Percentiles rank a stretch among this genome's conserved stretches.
These are phyloP conservation scores for Cairina moschata DNA, from an alignment of 2,113 vertebrate species.

Conservation along the genomic window DNA sequence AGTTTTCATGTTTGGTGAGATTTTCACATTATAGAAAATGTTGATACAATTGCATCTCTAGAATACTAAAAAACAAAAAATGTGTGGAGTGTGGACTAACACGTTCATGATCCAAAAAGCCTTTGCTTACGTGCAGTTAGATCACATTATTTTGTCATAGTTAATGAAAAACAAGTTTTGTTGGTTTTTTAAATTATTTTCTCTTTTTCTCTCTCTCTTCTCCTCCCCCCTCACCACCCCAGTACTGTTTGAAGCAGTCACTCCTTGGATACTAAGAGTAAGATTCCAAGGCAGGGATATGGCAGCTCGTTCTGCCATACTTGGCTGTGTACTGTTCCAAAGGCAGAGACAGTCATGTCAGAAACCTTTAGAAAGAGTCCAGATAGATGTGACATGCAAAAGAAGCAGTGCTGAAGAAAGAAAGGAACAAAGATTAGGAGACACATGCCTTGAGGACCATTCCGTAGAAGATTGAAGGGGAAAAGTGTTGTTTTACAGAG, in stretches of 20 bases:
- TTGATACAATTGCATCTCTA: neutral
- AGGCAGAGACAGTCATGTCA: neutral
- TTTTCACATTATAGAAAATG: rapidly evolving
- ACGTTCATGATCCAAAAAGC: neutral
- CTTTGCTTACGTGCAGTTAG: neutral
- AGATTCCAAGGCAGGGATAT: neutral
- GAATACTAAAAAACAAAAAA: rapidly evolving
- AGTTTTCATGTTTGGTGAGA: neutral
- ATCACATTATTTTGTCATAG: neutral
- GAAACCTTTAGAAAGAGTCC: neutral
- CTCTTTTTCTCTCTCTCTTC: neutral
- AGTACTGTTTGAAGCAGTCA: neutral
- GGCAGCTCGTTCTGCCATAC: neutral
- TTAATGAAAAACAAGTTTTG: neutral
- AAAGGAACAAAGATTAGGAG: neutral
- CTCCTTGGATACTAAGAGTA: neutral
- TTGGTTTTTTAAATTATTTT: neutral
- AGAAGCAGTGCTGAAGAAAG: neutral
- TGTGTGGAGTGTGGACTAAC: neutral
- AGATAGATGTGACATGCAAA: neutral
- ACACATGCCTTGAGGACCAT: neutral
- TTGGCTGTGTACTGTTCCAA: neutral
- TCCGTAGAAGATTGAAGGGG: neutral
- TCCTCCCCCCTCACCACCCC: neutral
- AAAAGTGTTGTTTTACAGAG: neutral